A percentile compares a stretch with the other conserved stretches of the same genome.
Conservation (phyloP, 2,888 invertebrate species). For the Drosophila mercatorum region DNA sequence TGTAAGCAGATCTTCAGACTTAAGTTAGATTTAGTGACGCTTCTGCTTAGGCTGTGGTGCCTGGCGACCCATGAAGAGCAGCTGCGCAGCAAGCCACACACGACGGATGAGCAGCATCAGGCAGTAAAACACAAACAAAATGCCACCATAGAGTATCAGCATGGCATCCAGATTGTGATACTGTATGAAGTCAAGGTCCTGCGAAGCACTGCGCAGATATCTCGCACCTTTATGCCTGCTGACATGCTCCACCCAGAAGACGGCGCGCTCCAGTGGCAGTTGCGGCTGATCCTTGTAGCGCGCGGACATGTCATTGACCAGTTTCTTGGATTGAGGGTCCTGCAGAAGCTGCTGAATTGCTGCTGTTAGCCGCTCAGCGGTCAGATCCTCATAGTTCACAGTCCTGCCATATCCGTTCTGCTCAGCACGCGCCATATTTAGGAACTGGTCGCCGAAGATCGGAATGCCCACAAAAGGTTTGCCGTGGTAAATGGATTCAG, state of each 20-base stretch:
- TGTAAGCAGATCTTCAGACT: neutral
- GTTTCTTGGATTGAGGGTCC: constrained; percentile 58
- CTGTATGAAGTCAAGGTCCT: constrained; percentile 79
- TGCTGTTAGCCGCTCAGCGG: constrained; percentile 71
- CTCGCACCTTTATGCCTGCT: constrained; percentile 80
- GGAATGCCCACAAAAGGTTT: constrained; percentile 86
- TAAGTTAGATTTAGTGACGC: constrained; percentile 33
- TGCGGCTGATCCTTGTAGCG: constrained; percentile 80
- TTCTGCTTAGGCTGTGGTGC: constrained; percentile 46
- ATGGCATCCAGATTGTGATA: constrained; percentile 83
- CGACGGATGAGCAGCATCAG: constrained; percentile 45
- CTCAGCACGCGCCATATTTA: constrained; percentile 85
- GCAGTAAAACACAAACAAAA: constrained; percentile 50
- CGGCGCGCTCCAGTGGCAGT: constrained; percentile 78
- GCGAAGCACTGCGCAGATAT: constrained; percentile 80
- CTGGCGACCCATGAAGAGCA: constrained; percentile 26
- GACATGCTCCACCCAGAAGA: constrained; percentile 83
- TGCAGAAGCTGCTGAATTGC: constrained; percentile 67
- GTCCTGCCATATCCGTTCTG: constrained; percentile 83
- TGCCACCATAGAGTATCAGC: constrained; percentile 69
- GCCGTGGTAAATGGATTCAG: constrained; percentile 85
- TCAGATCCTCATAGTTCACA: constrained; percentile 81
- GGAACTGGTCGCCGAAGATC: constrained; percentile 85
- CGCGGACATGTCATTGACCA: constrained; percentile 69
- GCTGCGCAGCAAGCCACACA: constrained; percentile 25